Evolutionary conservation across 2,888 invertebrate genomes (phyloP).

Genomic region (Acanthosepion esculentum): DNA sequence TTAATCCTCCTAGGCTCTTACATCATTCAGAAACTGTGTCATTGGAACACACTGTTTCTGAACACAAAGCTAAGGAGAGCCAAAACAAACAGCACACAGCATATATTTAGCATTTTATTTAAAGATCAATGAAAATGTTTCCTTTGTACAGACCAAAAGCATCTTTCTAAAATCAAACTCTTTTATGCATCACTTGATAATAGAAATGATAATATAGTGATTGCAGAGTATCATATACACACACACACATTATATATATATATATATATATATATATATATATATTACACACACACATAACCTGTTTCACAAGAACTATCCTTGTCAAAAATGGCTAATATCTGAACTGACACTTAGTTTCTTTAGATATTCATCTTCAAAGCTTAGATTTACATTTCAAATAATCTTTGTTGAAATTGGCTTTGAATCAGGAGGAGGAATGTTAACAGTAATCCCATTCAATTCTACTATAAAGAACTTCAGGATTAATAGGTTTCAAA

Average conservation of each 20-base stretch:
- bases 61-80: background rate
- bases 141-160: background rate
- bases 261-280: too few species aligned
- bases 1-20: background rate
- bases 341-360: background rate
- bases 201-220: background rate
- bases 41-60: background rate
- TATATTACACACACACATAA: background rate
- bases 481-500: background rate
- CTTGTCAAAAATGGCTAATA: background rate
- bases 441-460: background rate
- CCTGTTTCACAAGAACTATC: background rate
- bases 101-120: background rate
- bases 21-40: constrained; percentile 23
- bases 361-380: background rate
- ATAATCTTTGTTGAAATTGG: background rate
- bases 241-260: too few species aligned
- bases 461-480: background rate
- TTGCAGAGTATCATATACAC: background rate
- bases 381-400: background rate
- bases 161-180: background rate
- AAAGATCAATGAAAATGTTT: background rate
- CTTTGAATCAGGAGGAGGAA: constrained; percentile 15
- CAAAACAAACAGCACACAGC: background rate
- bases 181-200: background rate